Evolutionary conservation across 2,888 invertebrate species (phyloP), one percentile per base, ranked within the genome.

Genomic region (Caenorhabditis sinica): DNA sequence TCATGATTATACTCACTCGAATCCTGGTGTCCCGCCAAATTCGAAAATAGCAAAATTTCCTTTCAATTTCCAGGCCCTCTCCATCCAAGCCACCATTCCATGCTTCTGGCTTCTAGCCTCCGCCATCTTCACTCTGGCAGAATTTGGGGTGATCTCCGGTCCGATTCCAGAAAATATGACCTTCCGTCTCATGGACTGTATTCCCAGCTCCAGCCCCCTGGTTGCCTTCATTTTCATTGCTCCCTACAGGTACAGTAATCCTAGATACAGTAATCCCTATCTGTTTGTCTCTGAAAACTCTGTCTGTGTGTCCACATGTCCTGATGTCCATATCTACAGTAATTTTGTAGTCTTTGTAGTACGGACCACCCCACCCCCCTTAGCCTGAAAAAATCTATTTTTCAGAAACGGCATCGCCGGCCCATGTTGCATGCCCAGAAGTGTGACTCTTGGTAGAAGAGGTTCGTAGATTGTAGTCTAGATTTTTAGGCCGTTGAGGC

Each of bases 71-170:
- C 20, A 68, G 51, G 82, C 85, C 13, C 74, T 87, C 6, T 80
- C 85, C 2, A 72, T 85, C 74, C 86, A 87, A 51, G 86, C 86
- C 13, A 66, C 75, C 28, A 85, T 87, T 43, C 86, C 86, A 8
- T 43, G 75, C 11, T 85, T 87, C 76, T 85, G 84, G 82, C 81
- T 87, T 9, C 25, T 82, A 40, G 86, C 84, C 8, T 82, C 86
- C 5, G 71, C 36, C 6, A 80, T 84, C 49, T 87, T 82, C 68
- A 82, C 82, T 9, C 66, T 85, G 2, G 86, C 80, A n/a, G 82
- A 82, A 33, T 87, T 87, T 40, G 82, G 85, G 15, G 28, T 87
- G 9, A 75, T 87, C 20, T 77, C 73, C 25, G 86, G 86, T 6
- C 81, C 83, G 36, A 75, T 86, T 63, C 80, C 82, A 0, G 86